Evolutionary conservation across 1,140 invertebrate species (phyloP), one percentile per base, ranked within the genome.

Genomic region (Gerris buenoi): DNA sequence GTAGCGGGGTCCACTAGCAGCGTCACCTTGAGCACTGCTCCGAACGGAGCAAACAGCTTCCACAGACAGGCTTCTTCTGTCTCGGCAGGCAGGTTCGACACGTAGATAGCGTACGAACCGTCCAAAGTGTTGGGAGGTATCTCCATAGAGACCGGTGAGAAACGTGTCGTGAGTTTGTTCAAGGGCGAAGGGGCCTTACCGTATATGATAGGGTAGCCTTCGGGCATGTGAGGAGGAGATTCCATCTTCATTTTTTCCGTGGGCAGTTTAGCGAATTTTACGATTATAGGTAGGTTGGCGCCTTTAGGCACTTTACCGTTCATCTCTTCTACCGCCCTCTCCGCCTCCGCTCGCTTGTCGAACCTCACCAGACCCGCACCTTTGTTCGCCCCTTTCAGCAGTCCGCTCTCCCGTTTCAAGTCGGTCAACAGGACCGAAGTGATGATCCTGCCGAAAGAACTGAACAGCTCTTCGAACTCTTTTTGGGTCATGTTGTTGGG

Each of bases 11-110:
- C 96, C 68, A 95, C 87, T 75, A 98, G 96, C 64, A 96, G 90
- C 82, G 98, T 98, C 27, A 98, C 95, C 75, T 90, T 94, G 79
- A 98, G 93, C 67, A 99, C 96, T 68, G 96, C 96, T 67, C 97
- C 97, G 78, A 98, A 98, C 2, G 96, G 97, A 2, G 95, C 97
- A 81, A 99, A 99, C 71, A 99, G 81, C 77, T 98, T 94, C 97
- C 97, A 99, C 66, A 99, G 83, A 60, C 96, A 90, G 78, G 94
- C 95, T 79, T 98, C 97, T 79, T 98, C 95, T 0, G 95, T 97
- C 77, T 98, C 97, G 1, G 96, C 94, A 1, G 94, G 93, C 70
- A 99, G 81, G 79, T 99, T 98, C 83, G 97, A 98, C 10, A 99
- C 95, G 78, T 98, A 98, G 78, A 99, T 95, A 80, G 94, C 33